Percentiles rank a stretch among this genome's conserved stretches.
Conservation (phyloP, 92 coral and sea anemone genomes). For the Phenganax stokvisi region DNA sequence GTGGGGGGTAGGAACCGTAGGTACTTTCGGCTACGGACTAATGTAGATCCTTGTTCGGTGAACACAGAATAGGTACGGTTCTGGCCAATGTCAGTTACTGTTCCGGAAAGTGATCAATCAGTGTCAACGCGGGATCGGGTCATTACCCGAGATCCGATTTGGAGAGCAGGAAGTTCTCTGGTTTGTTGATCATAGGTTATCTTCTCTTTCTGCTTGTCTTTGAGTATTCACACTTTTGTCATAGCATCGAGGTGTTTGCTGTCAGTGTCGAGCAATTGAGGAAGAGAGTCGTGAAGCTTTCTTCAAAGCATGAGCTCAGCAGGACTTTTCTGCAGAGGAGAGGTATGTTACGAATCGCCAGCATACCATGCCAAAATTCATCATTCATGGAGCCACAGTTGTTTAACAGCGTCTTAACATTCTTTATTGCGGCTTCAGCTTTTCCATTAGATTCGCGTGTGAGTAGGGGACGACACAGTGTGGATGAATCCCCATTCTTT, state of each 20-base stretch:
- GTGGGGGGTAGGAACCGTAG: neutral
- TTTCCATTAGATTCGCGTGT: constrained; percentile 6
- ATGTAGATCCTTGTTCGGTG: constrained; percentile 9
- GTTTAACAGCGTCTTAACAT: constrained; percentile 29
- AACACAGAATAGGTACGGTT: neutral
- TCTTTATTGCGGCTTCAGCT: constrained; percentile 32
- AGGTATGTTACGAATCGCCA: constrained; percentile 31
- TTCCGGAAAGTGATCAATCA: constrained; percentile 39
- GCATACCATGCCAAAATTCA: constrained; percentile 21
- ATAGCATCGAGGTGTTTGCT: neutral
- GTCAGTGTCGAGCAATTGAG: neutral
- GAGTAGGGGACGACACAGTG: constrained; percentile 25
- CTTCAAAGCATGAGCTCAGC: constrained; percentile 31
- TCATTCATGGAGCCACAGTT: constrained; percentile 42
- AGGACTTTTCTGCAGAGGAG: constrained; percentile 33
- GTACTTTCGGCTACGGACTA: neutral
- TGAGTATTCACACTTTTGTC: constrained; percentile 25
- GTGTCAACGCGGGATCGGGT: constrained; percentile 36
- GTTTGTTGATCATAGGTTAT: constrained; percentile 18
- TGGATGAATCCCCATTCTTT: neutral
- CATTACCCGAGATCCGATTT: constrained; percentile 25
- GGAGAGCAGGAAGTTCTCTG: neutral
- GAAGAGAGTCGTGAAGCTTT: constrained; percentile 36
- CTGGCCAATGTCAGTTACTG: constrained; percentile 1
- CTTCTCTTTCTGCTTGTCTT: constrained; percentile 29